phyloP scores from a whole-genome alignment of 1,140 invertebrate species.

The Calliphora vicina region DNA sequence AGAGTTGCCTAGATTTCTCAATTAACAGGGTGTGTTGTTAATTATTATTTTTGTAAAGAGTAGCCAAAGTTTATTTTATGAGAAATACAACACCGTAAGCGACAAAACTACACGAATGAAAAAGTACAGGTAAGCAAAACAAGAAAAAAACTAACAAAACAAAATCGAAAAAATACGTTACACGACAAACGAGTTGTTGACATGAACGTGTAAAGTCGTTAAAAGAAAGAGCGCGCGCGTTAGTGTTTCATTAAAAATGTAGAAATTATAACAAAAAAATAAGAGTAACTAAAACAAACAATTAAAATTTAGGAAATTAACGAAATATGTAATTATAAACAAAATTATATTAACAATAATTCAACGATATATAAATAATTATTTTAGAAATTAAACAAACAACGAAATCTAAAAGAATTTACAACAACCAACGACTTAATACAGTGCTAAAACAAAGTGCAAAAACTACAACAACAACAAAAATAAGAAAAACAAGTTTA shows the following conservation, averaged over 20 bases:
- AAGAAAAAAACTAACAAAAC: background rate
- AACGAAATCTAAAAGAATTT: slow-evolving; percentile 29
- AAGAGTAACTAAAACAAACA: background rate
- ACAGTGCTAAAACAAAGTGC: slow-evolving; percentile 15
- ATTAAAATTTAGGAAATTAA: background rate
- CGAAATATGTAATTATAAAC: background rate
- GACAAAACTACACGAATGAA: background rate
- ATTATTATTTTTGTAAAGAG: background rate
- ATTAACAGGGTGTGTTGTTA: background rate
- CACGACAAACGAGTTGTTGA: slow-evolving; percentile 39
- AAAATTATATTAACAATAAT: no score
- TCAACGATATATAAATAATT: slow-evolving; percentile 5
- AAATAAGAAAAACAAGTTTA: slow-evolving; percentile 22
- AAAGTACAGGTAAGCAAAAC: background rate
- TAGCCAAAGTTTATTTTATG: background rate
- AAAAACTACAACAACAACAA: slow-evolving; percentile 7
- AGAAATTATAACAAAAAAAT: background rate
- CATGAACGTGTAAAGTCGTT: slow-evolving; percentile 37
- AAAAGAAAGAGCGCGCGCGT: slow-evolving; percentile 20
- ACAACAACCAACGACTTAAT: slow-evolving; percentile 31
- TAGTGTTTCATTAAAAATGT: slow-evolving; percentile 18
- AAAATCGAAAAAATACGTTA: slow-evolving; percentile 2
- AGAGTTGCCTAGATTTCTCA: background rate
- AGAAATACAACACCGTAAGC: background rate
- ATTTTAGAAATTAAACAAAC: slow-evolving; percentile 8